These are phyloP conservation scores for Mimumesa dahlbomi DNA, from an alignment of 2,888 invertebrate species.

Conservation along the genomic window DNA sequence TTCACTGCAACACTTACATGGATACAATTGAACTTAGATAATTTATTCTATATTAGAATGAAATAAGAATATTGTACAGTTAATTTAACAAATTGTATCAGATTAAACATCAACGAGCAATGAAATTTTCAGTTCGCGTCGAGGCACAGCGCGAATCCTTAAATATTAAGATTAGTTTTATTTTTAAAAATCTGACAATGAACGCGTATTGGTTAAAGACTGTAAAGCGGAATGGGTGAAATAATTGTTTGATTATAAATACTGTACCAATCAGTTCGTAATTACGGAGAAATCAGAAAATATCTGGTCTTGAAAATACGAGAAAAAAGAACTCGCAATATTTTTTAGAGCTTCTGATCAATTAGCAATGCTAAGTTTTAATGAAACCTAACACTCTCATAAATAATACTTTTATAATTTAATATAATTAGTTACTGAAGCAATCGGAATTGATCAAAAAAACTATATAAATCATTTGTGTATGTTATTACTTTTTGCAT, in stretches of 20 bases:
- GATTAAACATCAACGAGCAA: constrained; percentile 33
- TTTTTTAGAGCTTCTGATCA: constrained; percentile 27
- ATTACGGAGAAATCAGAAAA: constrained; percentile 13
- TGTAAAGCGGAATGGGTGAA: constrained; percentile 35
- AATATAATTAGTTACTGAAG: constrained; percentile 29
- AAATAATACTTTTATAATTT: constrained; percentile 31
- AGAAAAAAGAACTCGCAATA: constrained; percentile 24
- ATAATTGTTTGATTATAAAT: constrained; percentile 32
- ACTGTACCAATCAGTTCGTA: constrained; percentile 43
- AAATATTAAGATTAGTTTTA: constrained; percentile 59
- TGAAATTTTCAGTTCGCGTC: constrained; percentile 56
- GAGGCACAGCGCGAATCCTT: constrained; percentile 52
- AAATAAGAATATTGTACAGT: constrained; percentile 58
- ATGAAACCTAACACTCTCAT: constrained; percentile 5
- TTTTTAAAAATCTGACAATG: constrained; percentile 27
- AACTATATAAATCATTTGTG: constrained; percentile 24
- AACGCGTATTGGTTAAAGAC: constrained; percentile 51
- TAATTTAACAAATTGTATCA: constrained; percentile 60
- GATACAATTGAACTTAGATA: constrained; percentile 64
- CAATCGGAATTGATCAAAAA: constrained; percentile 53
- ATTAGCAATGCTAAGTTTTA: constrained; percentile 31
- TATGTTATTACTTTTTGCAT: constrained; percentile 37
- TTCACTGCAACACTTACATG: constrained; percentile 51
- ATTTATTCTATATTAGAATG: constrained; percentile 74
- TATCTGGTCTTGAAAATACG: constrained; percentile 31